Conservation (phyloP, 1,140 invertebrate genomes). For the Ladona fulva region DNA sequence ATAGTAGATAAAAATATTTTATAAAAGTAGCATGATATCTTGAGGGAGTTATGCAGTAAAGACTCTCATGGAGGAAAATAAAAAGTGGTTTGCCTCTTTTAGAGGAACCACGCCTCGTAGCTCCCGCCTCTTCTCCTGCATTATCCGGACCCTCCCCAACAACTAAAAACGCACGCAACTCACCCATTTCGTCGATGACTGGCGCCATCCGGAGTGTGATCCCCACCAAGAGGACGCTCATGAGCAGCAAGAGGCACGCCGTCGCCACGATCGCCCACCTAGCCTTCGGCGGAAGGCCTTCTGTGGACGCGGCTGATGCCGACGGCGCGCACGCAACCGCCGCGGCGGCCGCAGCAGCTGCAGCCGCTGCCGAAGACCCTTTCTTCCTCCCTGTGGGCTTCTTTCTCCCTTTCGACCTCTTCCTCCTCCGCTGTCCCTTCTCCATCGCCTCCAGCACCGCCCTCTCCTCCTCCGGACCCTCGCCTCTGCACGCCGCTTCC, state of each 20-base stretch:
- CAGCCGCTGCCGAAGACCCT: constrained; percentile 33
- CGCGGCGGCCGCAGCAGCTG: constrained; percentile 34
- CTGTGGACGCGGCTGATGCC: constrained; percentile 44
- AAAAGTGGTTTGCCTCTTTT: no score
- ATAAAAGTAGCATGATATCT: no score
- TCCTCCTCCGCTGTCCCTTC: not conserved
- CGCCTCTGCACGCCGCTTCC: not conserved
- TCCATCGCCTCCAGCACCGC: constrained; percentile 6
- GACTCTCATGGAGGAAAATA: no score
- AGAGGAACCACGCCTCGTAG: no score
- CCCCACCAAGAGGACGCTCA: constrained; percentile 79
- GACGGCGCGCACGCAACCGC: constrained; percentile 36
- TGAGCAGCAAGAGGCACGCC: constrained; percentile 70
- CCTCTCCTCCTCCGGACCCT: constrained; percentile 15
- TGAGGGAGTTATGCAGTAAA: no score
- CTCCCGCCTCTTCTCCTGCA: no score
- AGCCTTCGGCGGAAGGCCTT: constrained; percentile 68
- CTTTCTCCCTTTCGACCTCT: constrained; percentile 30
- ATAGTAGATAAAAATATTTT: no score
- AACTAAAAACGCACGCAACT: constrained; percentile 35
- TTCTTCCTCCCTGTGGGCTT: constrained; percentile 36
- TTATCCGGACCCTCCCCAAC: no score
- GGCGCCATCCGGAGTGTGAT: constrained; percentile 82
- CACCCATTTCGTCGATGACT: constrained; percentile 86
- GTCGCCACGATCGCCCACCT: constrained; percentile 82